Evolutionary conservation across 2,888 invertebrate species (phyloP).

Genomic region (Aporophyla lueneburgensis): DNA sequence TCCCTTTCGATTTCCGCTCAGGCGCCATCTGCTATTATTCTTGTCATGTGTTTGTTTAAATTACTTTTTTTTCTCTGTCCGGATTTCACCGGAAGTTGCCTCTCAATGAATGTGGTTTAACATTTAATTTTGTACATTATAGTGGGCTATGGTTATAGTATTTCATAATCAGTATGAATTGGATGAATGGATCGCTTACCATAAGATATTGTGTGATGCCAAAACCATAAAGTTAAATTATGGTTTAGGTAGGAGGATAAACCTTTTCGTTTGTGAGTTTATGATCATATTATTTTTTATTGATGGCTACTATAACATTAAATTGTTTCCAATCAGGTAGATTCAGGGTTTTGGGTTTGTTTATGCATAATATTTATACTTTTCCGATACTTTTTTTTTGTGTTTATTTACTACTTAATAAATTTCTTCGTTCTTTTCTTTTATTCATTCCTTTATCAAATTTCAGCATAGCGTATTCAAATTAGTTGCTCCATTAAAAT

Average conservation of each 20-base stretch:
- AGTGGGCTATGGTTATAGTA: slow-evolving; percentile 65
- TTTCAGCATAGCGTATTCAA: neutral
- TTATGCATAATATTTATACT: neutral
- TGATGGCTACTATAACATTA: slow-evolving; percentile 12
- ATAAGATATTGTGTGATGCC: slow-evolving; percentile 58
- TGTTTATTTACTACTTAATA: neutral
- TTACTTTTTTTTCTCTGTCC: slow-evolving; percentile 79
- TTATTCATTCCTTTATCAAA: slow-evolving; percentile 1
- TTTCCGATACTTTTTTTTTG: neutral
- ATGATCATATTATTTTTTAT: slow-evolving; percentile 21
- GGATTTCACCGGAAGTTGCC: slow-evolving; percentile 87
- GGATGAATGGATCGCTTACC: slow-evolving; percentile 39
- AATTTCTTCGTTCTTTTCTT: neutral
- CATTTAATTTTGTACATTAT: slow-evolving; percentile 78
- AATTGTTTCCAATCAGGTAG: slow-evolving; percentile 2
- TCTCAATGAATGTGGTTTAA: slow-evolving; percentile 78
- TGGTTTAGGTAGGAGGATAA: slow-evolving; percentile 8
- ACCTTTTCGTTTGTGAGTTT: slow-evolving; percentile 22
- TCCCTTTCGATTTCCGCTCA: slow-evolving; percentile 89
- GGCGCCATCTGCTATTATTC: slow-evolving; percentile 89
- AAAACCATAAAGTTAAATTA: slow-evolving; percentile 47
- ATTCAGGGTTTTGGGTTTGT: slow-evolving; percentile 8
- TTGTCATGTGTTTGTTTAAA: slow-evolving; percentile 87
- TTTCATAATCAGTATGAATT: slow-evolving; percentile 54
- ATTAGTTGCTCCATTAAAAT: slow-evolving; percentile 42